Conservation (phyloP, 2,113 vertebrate species). For the Otus sunia region DNA sequence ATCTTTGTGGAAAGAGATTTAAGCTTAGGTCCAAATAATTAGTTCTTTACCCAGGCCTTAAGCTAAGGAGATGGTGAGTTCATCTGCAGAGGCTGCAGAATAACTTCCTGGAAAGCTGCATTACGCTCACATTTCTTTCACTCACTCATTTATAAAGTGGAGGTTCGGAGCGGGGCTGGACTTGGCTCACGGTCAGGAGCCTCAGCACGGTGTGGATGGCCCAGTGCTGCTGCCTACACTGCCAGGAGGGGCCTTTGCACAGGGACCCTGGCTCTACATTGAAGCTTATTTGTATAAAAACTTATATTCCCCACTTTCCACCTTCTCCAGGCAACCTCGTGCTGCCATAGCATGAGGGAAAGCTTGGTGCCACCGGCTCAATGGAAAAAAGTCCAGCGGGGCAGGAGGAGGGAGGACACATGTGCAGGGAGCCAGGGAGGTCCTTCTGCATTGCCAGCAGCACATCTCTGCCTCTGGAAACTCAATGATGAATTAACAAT, state of each 20-base stretch:
- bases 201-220: rapidly evolving
- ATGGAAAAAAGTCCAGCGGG: not conserved
- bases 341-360: rapidly evolving
- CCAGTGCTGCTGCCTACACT: not conserved
- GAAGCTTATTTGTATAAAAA: not conserved
- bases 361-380: not conserved
- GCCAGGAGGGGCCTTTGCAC: not conserved
- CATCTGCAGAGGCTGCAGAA: not conserved
- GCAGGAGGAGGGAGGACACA: not conserved
- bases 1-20: slow-evolving; percentile 56
- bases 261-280: not conserved
- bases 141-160: not conserved
- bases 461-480: not conserved
- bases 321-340: rapidly evolving
- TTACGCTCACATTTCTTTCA: not conserved
- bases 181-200: rapidly evolving
- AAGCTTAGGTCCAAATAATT: slow-evolving; percentile 55
- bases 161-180: not conserved
- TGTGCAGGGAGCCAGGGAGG: rapidly evolving
- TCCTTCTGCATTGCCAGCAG: not conserved
- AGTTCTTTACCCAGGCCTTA: slow-evolving; percentile 29
- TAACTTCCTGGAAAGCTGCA: not conserved
- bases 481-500: not conserved
- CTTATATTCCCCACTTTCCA: not conserved
- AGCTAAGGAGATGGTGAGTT: not conserved